These are phyloP conservation scores for Amyelois transitella DNA, from an alignment of 1,140 invertebrate species.

Conservation along the genomic window DNA sequence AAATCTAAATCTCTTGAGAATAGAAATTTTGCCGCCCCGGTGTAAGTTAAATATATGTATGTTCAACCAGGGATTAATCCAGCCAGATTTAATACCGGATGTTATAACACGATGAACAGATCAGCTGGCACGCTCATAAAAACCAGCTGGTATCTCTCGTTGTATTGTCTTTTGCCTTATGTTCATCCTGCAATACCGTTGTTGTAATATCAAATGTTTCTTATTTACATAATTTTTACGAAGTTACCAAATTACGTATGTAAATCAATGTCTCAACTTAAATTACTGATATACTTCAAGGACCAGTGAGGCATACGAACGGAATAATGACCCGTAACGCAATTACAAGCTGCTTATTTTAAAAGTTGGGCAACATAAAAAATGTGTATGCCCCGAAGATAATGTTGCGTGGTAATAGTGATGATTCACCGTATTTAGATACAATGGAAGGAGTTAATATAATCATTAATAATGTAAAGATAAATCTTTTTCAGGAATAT, in stretches of 20 bases:
- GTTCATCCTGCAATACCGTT: background rate
- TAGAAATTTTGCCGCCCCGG: background rate
- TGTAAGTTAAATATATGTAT: background rate
- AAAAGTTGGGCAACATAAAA: constrained; percentile 32
- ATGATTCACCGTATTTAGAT: constrained; percentile 16
- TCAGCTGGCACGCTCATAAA: background rate
- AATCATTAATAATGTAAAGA: background rate
- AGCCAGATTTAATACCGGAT: background rate
- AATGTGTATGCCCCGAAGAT: constrained; percentile 22
- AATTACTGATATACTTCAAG: constrained; percentile 38
- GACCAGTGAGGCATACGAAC: constrained; percentile 36
- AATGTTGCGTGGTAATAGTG: constrained; percentile 7
- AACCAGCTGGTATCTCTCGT: background rate
- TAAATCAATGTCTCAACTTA: constrained; percentile 52
- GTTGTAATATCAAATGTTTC: too few relatives aligned
- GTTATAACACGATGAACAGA: background rate
- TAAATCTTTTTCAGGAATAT: background rate
- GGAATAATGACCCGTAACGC: constrained; percentile 30
- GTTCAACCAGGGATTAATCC: background rate
- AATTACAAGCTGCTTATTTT: constrained; percentile 26
- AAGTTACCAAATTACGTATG: background rate
- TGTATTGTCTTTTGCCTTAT: background rate
- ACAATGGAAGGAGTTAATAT: background rate
- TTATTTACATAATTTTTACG: too few relatives aligned
- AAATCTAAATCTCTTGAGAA: background rate